A percentile compares a stretch with the other conserved stretches of the same genome.
phyloP scores from a whole-genome alignment of 2,888 invertebrate genomes.

The Laspeyria flexula region DNA sequence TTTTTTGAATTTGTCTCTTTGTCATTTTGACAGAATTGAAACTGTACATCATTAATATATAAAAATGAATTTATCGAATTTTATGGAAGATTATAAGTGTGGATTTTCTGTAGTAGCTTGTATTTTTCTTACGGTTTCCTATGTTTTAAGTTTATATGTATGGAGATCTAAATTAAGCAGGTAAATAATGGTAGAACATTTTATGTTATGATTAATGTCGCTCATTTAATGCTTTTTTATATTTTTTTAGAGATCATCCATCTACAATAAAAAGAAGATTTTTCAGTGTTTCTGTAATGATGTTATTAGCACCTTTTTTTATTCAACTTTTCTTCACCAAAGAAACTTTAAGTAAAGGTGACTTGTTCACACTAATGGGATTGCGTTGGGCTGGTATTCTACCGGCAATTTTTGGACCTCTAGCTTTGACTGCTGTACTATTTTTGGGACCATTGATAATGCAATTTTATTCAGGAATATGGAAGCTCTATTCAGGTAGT shows the following conservation, averaged over 20 bases:
- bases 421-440: slow-evolving; percentile 91
- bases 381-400: slow-evolving; percentile 90
- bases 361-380: slow-evolving; percentile 91
- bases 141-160: slow-evolving; percentile 95
- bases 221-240: not conserved
- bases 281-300: slow-evolving; percentile 93
- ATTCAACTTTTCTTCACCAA: slow-evolving; percentile 90
- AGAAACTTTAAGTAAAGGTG: slow-evolving; percentile 86
- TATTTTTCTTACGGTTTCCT: slow-evolving; percentile 90
- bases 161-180: slow-evolving; percentile 93
- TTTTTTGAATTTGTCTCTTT: too few species aligned
- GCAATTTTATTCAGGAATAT: slow-evolving; percentile 89
- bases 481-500: slow-evolving; percentile 89
- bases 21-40: too few species aligned
- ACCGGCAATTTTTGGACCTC: slow-evolving; percentile 90
- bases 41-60: slow-evolving; percentile 18
- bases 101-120: slow-evolving; percentile 90
- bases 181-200: slow-evolving; percentile 67
- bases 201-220: not conserved
- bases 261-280: slow-evolving; percentile 95
- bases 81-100: slow-evolving; percentile 68
- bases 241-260: slow-evolving; percentile 92
- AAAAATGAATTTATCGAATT: slow-evolving; percentile 44
- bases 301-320: slow-evolving; percentile 92
- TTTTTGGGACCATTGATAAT: slow-evolving; percentile 94